Evolutionary conservation across 1,140 invertebrate genomes (phyloP), one percentile per base, ranked within the genome.

Genomic region (Arion vulgaris): DNA sequence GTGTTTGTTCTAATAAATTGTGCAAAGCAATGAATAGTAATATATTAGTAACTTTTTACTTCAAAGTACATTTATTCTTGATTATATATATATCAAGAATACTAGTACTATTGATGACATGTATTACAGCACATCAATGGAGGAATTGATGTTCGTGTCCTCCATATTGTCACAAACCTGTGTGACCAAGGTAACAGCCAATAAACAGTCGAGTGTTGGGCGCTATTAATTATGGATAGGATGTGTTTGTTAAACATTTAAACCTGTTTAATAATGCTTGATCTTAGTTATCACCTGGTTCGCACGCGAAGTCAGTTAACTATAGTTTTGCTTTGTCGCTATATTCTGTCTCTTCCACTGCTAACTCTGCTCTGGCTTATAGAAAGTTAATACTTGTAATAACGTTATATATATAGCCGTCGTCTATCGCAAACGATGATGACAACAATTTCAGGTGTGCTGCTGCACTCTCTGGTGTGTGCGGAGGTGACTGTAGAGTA

Each of bases 91-190:
- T 11, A n/a, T 45, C 11, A 15, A 72, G 11, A 45, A 23, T n/a
- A 39, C 5, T 75, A 32, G 28, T 51, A 7, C 26, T 2, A 7
- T n/a, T 17, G 32, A 74, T 26, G 36, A 74, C 45, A 5, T 11
- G 9, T n/a, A 45, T 41, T 39, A 13, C 45, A 23, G 1, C 13
- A 2, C 17, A 7, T 15, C 4, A 74, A 38, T n/a, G 45, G 73
- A 75, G 45, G 45, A 75, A 19, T 49, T 36, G 69, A 49, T 71
- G 68, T 73, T 73, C 49, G 41, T 19, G 69, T 81, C 68, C 79
- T 73, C 79, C 79, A 81, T 81, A 36, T 81, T 82, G 81, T 76
- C 73, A 73, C 81, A 41, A 76, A 38, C 45, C 2, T 36, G 45
- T 45, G 76, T 78, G 53, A 45, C 76, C 53, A 36, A 39, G 76